Percentiles rank a stretch among this genome's conserved stretches.
phyloP scores from a whole-genome alignment of 2,113 vertebrate genomes.

The Cairina moschata region DNA sequence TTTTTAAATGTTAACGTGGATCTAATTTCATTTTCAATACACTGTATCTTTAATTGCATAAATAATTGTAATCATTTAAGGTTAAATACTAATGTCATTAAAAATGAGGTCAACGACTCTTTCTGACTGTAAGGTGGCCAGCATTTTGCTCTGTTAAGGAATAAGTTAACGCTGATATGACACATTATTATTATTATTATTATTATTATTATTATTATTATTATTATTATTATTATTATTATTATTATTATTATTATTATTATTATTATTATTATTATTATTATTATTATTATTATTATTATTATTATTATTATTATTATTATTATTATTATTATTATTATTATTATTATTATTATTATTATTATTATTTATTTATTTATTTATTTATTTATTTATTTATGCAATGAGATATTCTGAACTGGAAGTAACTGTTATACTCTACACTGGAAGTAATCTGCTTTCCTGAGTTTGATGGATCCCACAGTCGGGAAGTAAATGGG shows the following conservation, averaged over 20 bases:
- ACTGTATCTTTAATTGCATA: background rate
- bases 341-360: background rate
- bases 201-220: no score
- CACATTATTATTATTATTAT: background rate
- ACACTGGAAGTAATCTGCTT: background rate
- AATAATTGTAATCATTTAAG: background rate
- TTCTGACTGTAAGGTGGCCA: background rate
- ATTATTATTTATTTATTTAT: background rate
- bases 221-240: no score
- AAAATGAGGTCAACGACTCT: background rate
- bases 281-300: background rate
- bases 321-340: background rate
- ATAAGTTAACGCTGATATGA: background rate
- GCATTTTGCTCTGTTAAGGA: background rate
- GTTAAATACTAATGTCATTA: background rate
- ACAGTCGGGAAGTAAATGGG: background rate
- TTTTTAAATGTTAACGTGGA: background rate
- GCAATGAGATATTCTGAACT: background rate
- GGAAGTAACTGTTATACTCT: background rate
- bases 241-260: background rate
- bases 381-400: background rate
- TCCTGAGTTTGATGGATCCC: background rate
- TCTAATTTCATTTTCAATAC: background rate
- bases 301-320: background rate
- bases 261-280: background rate